A percentile compares a stretch with the other conserved stretches of the same genome.
phyloP scores from a whole-genome alignment of 1,140 invertebrate genomes.

The Diorhabda carinulata region DNA sequence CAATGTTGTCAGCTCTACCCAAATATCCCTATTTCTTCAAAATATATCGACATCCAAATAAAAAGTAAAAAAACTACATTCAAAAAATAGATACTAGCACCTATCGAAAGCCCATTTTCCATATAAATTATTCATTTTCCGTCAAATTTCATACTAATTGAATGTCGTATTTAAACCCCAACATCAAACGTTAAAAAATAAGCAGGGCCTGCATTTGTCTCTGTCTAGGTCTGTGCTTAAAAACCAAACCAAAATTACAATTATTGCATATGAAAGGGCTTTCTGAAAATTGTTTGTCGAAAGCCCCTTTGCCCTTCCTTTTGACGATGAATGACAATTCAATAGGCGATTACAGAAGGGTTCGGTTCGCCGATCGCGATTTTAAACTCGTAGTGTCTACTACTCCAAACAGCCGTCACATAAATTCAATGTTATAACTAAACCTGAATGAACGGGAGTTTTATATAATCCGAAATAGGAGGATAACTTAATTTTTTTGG shows the following conservation, averaged over 20 bases:
- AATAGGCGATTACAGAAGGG: constrained; percentile 34
- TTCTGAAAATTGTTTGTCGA: constrained; percentile 30
- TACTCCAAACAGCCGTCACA: neutral
- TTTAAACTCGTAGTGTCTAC: constrained; percentile 20
- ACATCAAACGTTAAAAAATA: neutral
- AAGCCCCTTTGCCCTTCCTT: constrained; percentile 14
- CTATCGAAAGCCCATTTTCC: too few relatives aligned
- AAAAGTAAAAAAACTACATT: too few relatives aligned
- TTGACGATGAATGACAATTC: constrained; percentile 31
- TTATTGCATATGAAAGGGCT: constrained; percentile 29
- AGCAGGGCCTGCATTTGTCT: neutral
- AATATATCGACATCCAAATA: too few relatives aligned
- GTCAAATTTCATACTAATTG: neutral
- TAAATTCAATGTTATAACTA: too few relatives aligned
- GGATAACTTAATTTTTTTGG: neutral
- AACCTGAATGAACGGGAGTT: neutral
- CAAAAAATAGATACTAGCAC: too few relatives aligned
- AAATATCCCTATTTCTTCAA: too few relatives aligned
- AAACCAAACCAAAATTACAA: constrained; percentile 28
- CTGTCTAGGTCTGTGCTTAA: neutral
- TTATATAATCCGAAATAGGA: neutral
- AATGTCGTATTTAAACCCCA: neutral
- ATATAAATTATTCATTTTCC: too few relatives aligned
- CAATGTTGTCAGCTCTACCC: too few relatives aligned
- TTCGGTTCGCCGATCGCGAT: constrained; percentile 11